Conservation (phyloP, 2,888 invertebrate species). For the Napeogenes inachia region DNA sequence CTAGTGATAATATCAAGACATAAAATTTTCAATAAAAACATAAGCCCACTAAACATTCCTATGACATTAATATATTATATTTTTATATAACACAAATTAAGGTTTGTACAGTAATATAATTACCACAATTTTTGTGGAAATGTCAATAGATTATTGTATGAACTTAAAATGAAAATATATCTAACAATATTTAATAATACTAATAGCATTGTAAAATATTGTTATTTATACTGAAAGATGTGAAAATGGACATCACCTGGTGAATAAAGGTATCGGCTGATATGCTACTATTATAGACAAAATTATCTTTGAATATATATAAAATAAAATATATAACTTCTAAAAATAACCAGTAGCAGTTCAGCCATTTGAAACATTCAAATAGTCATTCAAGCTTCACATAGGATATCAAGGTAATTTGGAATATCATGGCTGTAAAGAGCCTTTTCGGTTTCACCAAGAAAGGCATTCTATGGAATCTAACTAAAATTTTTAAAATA, state of each 20-base stretch:
- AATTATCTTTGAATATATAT: conserved; percentile 15
- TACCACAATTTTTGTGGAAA: too few relatives aligned
- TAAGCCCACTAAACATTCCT: too few relatives aligned
- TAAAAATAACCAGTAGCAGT: conserved; percentile 47
- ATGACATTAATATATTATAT: too few relatives aligned
- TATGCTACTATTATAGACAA: conserved; percentile 27
- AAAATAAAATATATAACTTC: conserved; percentile 17
- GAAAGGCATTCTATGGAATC: conserved; percentile 39
- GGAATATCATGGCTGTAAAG: conserved; percentile 60
- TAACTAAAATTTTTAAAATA: conserved; percentile 34
- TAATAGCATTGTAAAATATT: too few relatives aligned
- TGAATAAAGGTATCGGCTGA: conserved; percentile 25
- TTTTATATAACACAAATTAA: not conserved
- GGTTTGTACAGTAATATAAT: not conserved
- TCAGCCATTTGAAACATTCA: conserved; percentile 71
- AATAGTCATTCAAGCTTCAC: conserved; percentile 69
- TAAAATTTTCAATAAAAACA: too few relatives aligned
- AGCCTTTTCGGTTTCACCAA: conserved; percentile 36
- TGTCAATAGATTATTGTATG: conserved; percentile 6
- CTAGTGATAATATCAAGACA: too few relatives aligned
- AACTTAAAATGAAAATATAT: not conserved
- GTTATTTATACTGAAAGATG: too few relatives aligned
- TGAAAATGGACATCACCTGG: conserved; percentile 8
- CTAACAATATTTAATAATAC: conserved; percentile 9
- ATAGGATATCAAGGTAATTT: conserved; percentile 55